A percentile compares a stretch with the other conserved stretches of the same genome.
phyloP scores from a whole-genome alignment of 2,113 vertebrate species.

The Antigone vipio region DNA sequence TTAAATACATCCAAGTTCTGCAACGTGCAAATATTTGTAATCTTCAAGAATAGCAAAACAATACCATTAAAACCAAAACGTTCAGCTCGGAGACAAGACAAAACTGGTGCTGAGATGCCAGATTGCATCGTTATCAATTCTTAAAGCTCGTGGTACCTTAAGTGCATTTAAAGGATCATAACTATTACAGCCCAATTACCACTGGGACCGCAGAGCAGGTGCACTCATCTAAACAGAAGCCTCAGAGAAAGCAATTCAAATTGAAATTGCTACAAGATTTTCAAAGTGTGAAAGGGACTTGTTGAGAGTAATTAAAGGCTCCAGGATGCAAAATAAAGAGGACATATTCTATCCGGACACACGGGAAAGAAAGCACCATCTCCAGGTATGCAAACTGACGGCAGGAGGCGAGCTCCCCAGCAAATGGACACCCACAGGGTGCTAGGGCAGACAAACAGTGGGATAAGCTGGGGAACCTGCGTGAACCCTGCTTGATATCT shows the following conservation, averaged over 20 bases:
- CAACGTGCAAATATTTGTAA: not conserved
- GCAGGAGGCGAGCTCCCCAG: not conserved
- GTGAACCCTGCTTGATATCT: not conserved
- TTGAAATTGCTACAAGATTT: constrained; percentile 41
- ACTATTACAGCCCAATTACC: constrained; percentile 59
- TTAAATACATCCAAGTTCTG: not conserved
- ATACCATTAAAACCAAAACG: constrained; percentile 4
- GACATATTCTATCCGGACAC: not conserved
- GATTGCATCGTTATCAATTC: constrained; percentile 14
- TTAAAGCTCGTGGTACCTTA: constrained; percentile 60
- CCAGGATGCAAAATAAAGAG: not conserved
- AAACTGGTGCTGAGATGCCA: not conserved
- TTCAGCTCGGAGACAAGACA: not conserved
- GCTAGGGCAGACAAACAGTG: not conserved
- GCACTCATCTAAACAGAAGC: constrained; percentile 40
- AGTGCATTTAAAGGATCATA: constrained; percentile 66
- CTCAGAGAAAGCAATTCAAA: constrained; percentile 44
- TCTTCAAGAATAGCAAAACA: not conserved
- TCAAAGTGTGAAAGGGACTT: constrained; percentile 30
- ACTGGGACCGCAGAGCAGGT: constrained; percentile 58
- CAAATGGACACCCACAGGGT: not conserved
- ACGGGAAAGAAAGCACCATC: not conserved
- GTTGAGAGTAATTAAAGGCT: constrained; percentile 50
- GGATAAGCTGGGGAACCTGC: not conserved
- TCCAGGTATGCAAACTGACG: not conserved